Percentiles rank a stretch among this genome's conserved stretches.
phyloP scores from a whole-genome alignment of 92 coral and sea anemone genomes.

The Zoanthus gigantus region DNA sequence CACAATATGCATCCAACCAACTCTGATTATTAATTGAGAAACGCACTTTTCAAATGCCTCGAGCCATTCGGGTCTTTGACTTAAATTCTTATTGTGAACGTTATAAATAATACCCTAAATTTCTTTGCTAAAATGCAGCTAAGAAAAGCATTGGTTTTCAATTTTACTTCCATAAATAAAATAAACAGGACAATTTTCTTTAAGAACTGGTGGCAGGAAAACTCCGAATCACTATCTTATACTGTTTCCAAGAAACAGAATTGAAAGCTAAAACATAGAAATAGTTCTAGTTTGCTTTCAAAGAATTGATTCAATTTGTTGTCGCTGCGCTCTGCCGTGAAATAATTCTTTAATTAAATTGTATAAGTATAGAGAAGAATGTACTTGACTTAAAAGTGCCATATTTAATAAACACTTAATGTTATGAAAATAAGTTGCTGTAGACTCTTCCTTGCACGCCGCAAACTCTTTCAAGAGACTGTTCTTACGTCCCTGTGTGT shows the following conservation, averaged over 20 bases:
- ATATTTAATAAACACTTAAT: background rate
- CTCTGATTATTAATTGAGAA: constrained; percentile 9
- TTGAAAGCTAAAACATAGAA: background rate
- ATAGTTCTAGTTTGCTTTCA: background rate
- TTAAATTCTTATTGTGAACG: background rate
- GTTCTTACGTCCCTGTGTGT: background rate
- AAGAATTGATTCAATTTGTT: background rate
- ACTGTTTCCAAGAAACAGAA: background rate
- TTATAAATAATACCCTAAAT: background rate
- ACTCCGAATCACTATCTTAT: no score
- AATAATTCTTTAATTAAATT: constrained; percentile 2
- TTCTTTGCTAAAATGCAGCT: background rate
- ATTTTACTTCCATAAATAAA: background rate
- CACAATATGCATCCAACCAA: background rate
- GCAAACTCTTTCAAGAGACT: background rate
- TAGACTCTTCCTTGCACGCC: background rate
- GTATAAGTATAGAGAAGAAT: background rate
- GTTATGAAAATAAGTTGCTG: background rate
- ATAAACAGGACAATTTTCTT: background rate
- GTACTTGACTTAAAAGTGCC: background rate
- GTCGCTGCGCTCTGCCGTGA: constrained; percentile 11
- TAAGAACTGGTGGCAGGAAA: background rate
- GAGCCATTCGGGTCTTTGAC: constrained; percentile 20
- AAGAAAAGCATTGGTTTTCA: background rate
- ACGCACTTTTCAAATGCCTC: constrained; percentile 2